A percentile compares a stretch with the other conserved stretches of the same genome.
phyloP scores from a whole-genome alignment of 1,140 invertebrate genomes.

The Trachymyrmex cornetzi region DNA sequence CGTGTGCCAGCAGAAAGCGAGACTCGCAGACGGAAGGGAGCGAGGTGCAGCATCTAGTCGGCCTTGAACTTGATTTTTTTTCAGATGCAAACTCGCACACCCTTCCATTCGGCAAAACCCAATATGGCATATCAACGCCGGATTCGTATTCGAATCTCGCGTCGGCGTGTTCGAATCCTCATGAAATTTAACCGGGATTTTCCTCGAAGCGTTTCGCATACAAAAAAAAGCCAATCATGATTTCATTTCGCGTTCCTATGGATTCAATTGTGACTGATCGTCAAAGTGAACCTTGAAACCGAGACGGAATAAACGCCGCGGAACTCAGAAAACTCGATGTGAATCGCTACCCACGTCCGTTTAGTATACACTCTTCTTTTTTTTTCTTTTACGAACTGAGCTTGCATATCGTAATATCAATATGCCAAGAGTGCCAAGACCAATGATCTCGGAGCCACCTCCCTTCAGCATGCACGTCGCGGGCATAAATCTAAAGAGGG shows the following conservation, averaged over 20 bases:
- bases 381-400: background rate
- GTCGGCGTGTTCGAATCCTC: background rate
- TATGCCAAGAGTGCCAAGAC: background rate
- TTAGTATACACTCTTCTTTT: background rate
- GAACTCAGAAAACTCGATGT: background rate
- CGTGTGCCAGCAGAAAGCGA: conserved; percentile 59
- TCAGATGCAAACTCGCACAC: conserved; percentile 6
- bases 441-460: conserved; percentile 11
- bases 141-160: background rate
- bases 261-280: background rate
- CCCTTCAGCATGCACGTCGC: conserved; percentile 2
- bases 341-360: background rate
- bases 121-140: background rate
- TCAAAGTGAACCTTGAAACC: background rate
- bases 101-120: background rate
- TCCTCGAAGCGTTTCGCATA: background rate
- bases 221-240: background rate
- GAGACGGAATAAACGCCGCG: background rate
- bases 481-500: conserved; percentile 8
- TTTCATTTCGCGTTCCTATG: background rate
- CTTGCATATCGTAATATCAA: background rate
- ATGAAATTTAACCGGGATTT: background rate
- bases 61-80: conserved; percentile 60
- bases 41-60: conserved; percentile 45
- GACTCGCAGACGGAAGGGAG: conserved; percentile 6